Evolutionary conservation across 2,113 vertebrate genomes (phyloP).

Genomic region (Pseudopipra pipra): DNA sequence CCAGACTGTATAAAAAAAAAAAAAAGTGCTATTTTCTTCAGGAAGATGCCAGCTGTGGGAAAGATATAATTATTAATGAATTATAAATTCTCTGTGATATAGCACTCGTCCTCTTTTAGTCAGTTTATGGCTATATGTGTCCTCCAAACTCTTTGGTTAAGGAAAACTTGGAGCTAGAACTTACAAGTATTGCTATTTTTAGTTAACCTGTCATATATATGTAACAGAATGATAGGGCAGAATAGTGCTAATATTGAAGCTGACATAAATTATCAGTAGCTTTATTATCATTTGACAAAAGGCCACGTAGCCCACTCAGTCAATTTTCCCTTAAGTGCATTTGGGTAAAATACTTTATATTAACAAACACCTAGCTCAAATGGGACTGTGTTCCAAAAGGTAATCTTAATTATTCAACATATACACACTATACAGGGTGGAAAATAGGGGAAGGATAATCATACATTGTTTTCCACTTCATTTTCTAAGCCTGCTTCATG

Average conservation of each 20-base stretch:
- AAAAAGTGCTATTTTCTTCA: not conserved
- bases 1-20: not conserved
- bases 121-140: not conserved
- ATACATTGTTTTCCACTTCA: not conserved
- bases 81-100: not conserved
- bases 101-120: not conserved
- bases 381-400: not conserved
- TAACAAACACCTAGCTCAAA: not conserved
- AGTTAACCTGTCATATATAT: not conserved
- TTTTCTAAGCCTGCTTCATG: constrained; percentile 30
- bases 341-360: not conserved
- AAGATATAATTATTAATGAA: not conserved
- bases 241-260: not conserved
- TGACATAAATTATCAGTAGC: not conserved
- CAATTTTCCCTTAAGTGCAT: not conserved
- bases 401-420: not conserved
- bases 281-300: not conserved
- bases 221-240: not conserved
- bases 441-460: not conserved
- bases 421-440: not conserved
- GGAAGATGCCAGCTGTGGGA: not conserved
- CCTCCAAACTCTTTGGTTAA: not conserved
- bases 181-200: not conserved
- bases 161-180: not conserved
- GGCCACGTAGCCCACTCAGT: not conserved